Base-by-base conservation (phyloP, 2,113 vertebrate species). In the Poecile atricapillus region DNA sequence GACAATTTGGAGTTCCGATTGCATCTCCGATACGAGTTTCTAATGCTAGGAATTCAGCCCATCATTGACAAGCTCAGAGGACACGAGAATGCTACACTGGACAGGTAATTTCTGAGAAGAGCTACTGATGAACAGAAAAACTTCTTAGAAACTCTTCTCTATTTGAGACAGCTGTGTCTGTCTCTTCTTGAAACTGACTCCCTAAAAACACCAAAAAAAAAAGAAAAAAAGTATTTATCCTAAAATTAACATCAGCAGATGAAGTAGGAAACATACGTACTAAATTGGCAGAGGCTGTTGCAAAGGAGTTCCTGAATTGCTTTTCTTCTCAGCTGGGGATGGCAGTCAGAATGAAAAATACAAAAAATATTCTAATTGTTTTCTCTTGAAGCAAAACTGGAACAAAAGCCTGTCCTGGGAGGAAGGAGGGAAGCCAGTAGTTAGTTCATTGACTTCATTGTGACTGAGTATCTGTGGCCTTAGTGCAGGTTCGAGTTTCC, bases 1-100 rank as follows among this genome's bases (percentile, higher is more conserved):
- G 98, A 99, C 94, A 99, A 99, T 94, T 98, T 99, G 85, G 99
- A 99, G 96, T 99, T 99, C 89, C 98, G 99, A 70, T 98, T 99
- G 56, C 99, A 99, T 82, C 97, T 99, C 30, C 98, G 99, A 95
- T 99, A 99, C 24, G 99, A 99, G 95, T 99, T 99, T 96, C 97
- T 99, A 90, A 99, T 99, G 99, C 96, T 99, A 97, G 99, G 99
- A 91, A 99, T 99, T 96, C 99, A 99, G 63, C 99, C 99, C 0
- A 98, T 99, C 85, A 99, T 99, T 78, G 99, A 99, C 95, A 99
- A 99, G 89, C 98, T 99, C 81, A 97, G 99, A 92, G 98, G 97
- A 90, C 99, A 99, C 0, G 99, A 99, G 94, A 99, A 99, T 50
- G 98, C 99, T 94, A 99, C 99, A 37, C 96, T 99, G 93, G 99